Percentiles rank a stretch among this genome's conserved stretches.
Evolutionary conservation across 2,888 invertebrate species (phyloP).

Genomic region (Lepidochitona cinerea): DNA sequence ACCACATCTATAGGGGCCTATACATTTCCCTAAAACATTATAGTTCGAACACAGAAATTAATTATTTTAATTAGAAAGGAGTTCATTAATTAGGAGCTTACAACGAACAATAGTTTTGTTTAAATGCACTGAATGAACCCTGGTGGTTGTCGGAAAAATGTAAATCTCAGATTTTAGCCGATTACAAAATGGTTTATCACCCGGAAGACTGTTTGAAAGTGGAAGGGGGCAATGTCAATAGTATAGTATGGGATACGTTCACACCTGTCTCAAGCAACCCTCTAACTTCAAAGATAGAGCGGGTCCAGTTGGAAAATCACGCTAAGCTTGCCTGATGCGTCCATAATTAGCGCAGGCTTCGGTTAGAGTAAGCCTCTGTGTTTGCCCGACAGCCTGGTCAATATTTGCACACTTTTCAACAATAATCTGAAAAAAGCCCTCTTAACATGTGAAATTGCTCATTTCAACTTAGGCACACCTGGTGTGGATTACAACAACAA

Average conservation of each 20-base stretch:
- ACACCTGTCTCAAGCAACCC: neutral
- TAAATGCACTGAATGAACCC: neutral
- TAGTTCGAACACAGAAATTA: too few relatives aligned
- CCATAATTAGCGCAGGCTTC: neutral
- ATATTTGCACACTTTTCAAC: neutral
- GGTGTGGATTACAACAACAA: neutral
- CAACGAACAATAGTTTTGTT: too few relatives aligned
- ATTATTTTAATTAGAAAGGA: too few relatives aligned
- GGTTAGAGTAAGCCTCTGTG: neutral
- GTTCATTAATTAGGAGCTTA: too few relatives aligned
- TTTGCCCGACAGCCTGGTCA: constrained; percentile 1
- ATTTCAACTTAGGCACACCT: neutral
- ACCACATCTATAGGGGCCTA: too few relatives aligned
- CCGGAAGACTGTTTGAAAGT: neutral
- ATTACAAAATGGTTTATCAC: neutral
- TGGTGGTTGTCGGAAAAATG: too few relatives aligned
- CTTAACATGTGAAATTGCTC: neutral
- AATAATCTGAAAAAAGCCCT: constrained; percentile 5
- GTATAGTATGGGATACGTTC: neutral
- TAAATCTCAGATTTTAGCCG: too few relatives aligned
- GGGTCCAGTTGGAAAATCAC: neutral
- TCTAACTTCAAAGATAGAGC: neutral
- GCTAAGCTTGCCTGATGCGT: neutral
- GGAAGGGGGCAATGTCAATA: neutral
- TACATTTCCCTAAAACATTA: too few relatives aligned